These are phyloP conservation scores for Urocitellus parryii DNA, from an alignment of 2,113 vertebrate genomes.

Conservation along the genomic window DNA sequence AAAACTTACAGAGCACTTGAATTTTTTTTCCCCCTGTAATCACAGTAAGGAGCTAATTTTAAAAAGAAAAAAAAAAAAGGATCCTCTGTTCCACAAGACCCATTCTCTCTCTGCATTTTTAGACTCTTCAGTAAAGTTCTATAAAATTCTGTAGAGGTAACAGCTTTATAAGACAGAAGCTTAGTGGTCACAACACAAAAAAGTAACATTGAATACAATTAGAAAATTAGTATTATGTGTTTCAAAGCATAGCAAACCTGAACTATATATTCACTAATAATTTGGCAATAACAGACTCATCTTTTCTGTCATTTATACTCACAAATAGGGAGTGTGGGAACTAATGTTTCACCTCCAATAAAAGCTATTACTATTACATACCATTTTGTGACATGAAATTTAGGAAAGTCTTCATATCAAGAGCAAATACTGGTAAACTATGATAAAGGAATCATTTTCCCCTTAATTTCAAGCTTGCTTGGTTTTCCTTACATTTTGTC, in stretches of 20 bases:
- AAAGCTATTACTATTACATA: conserved; percentile 13
- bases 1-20: conserved; percentile 58
- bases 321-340: not conserved
- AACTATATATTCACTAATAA: conserved; percentile 61
- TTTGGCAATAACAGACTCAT: conserved; percentile 62
- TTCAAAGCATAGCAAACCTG: conserved; percentile 71
- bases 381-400: conserved; percentile 44
- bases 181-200: not conserved
- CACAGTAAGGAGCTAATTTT: conserved; percentile 68
- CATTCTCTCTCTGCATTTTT: conserved; percentile 64
- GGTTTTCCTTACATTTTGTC: conserved; percentile 49
- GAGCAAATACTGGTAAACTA: conserved; percentile 54
- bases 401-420: conserved; percentile 39
- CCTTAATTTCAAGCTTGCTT: conserved; percentile 39
- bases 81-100: not conserved
- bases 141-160: conserved; percentile 49
- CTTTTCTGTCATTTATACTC: conserved; percentile 23
- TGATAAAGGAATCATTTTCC: conserved; percentile 17
- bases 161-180: conserved; percentile 58
- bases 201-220: conserved; percentile 54
- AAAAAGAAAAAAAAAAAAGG: not conserved
- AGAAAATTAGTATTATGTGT: conserved; percentile 46
- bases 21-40: conserved; percentile 48
- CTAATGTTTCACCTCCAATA: conserved; percentile 2
- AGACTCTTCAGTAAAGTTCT: not conserved